These are phyloP conservation scores for Emys orbicularis DNA, from an alignment of 2,797 vertebrate genomes.

Conservation along the genomic window DNA sequence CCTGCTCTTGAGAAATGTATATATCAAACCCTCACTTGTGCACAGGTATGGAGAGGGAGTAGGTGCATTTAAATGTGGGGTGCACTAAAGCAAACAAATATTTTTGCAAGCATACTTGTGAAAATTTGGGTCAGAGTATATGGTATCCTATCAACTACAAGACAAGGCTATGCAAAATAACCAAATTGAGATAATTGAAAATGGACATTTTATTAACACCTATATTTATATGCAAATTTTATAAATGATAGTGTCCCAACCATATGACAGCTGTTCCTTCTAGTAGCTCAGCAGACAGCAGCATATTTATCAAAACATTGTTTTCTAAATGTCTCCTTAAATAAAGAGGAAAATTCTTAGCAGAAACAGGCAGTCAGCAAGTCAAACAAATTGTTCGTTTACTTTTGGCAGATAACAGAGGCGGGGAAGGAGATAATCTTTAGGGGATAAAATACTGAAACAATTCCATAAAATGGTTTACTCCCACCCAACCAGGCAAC, in stretches of 20 bases:
- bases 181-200: not conserved
- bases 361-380: not conserved
- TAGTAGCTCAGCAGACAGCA: conserved; percentile 3
- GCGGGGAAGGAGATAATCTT: not conserved
- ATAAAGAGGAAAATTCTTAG: not conserved
- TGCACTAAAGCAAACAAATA: not conserved
- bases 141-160: not conserved
- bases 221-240: not conserved
- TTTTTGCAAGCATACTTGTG: not conserved
- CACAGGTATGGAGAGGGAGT: rapidly evolving
- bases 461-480: not conserved
- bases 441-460: not conserved
- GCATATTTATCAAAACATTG: not conserved
- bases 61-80: rapidly evolving
- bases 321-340: conserved; percentile 5
- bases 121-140: conserved; percentile 3
- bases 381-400: not conserved
- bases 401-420: not conserved
- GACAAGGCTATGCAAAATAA: not conserved
- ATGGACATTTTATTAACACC: not conserved
- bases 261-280: not conserved
- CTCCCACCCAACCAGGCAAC: not conserved
- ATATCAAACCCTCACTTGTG: not conserved
- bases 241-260: not conserved
- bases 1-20: not conserved